These are phyloP conservation scores for Diuraphis noxia DNA, from an alignment of 1,140 invertebrate genomes.

Conservation along the genomic window DNA sequence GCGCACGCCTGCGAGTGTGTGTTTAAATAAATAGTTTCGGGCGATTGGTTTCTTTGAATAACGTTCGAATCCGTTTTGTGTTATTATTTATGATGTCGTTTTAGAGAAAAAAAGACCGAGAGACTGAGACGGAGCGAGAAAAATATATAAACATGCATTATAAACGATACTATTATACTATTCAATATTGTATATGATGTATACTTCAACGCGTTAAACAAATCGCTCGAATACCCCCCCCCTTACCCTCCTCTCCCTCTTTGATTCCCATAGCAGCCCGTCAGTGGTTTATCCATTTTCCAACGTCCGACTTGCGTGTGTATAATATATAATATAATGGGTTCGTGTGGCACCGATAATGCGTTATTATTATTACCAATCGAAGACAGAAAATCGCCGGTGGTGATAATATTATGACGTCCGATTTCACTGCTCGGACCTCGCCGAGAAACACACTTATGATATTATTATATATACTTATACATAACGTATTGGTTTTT, in stretches of 20 bases:
- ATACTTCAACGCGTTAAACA: slow-evolving; percentile 12
- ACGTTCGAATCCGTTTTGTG: slow-evolving; percentile 41
- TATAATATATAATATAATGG: not conserved
- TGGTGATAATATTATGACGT: slow-evolving; percentile 30
- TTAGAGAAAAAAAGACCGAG: not conserved
- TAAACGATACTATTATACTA: not conserved
- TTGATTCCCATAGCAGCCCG: not conserved
- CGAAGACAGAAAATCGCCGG: slow-evolving; percentile 22
- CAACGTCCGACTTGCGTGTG: slow-evolving; percentile 19
- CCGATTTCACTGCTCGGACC: slow-evolving; percentile 6
- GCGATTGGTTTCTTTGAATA: slow-evolving; percentile 37
- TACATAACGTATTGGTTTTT: not conserved
- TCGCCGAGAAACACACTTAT: not conserved
- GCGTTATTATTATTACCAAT: slow-evolving; percentile 1
- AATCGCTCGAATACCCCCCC: not conserved
- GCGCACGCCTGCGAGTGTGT: not conserved
- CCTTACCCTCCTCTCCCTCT: not conserved
- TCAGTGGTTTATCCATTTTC: not conserved
- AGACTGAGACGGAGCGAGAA: slow-evolving; percentile 7
- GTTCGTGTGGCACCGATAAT: not conserved
- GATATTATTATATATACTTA: not conserved
- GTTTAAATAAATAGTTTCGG: slow-evolving; percentile 52
- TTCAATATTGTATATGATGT: not conserved
- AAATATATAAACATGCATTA: not conserved
- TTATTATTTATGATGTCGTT: slow-evolving; percentile 48